phyloP scores from a whole-genome alignment of 2,888 invertebrate species.

The Dorcus parallelipipedus region DNA sequence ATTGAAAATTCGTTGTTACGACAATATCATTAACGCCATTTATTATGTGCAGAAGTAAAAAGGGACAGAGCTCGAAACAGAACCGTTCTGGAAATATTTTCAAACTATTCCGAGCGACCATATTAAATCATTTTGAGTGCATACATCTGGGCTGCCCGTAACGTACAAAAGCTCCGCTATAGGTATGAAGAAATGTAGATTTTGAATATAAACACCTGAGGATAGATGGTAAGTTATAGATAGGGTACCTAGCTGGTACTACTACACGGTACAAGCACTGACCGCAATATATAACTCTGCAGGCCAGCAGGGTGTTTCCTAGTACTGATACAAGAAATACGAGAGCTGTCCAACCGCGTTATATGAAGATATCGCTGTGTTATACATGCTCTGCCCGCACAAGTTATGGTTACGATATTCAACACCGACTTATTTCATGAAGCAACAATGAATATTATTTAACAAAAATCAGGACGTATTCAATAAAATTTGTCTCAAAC shows the following conservation, averaged over 20 bases:
- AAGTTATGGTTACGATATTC: slow-evolving; percentile 38
- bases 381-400: slow-evolving; percentile 42
- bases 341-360: slow-evolving; percentile 46
- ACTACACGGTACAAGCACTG: slow-evolving; percentile 42
- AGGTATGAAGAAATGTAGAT: slow-evolving; percentile 8
- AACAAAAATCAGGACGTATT: not conserved
- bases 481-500: too few species aligned
- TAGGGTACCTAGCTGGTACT: slow-evolving; percentile 43
- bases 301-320: slow-evolving; percentile 48
- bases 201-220: slow-evolving; percentile 13
- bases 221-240: slow-evolving; percentile 34
- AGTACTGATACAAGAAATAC: slow-evolving; percentile 50
- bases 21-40: slow-evolving; percentile 3
- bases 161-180: not conserved
- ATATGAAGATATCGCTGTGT: slow-evolving; percentile 50
- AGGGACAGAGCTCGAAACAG: too few species aligned
- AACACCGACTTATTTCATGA: slow-evolving; percentile 28
- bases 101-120: too few species aligned
- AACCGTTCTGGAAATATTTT: too few species aligned
- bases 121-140: too few species aligned
- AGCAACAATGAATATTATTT: slow-evolving; percentile 25
- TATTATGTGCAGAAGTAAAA: not conserved
- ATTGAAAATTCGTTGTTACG: not conserved
- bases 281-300: slow-evolving; percentile 47
- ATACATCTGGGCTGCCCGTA: not conserved